phyloP scores from a whole-genome alignment of 2,888 invertebrate species.

The Pediacus dermestoides region DNA sequence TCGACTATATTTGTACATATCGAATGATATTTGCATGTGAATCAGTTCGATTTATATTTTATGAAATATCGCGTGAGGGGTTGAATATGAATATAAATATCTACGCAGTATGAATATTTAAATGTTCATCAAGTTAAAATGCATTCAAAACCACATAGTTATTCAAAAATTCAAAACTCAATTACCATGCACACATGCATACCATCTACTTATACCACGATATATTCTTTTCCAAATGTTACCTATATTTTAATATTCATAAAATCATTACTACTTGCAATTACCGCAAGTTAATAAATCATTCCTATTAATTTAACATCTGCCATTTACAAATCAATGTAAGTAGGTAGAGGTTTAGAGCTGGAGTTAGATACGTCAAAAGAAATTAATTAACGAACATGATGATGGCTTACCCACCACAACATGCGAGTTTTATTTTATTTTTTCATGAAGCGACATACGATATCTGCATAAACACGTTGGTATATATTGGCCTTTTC shows the following conservation, averaged over 20 bases:
- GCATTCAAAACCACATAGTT: slow-evolving; percentile 31
- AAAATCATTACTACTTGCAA: slow-evolving; percentile 5
- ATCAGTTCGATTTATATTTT: slow-evolving; percentile 38
- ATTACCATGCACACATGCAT: slow-evolving; percentile 33
- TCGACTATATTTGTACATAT: neutral
- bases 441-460: too few species aligned
- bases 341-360: too few species aligned
- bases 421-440: too few species aligned
- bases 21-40: slow-evolving; percentile 43
- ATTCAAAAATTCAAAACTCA: slow-evolving; percentile 42
- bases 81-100: slow-evolving; percentile 38
- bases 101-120: slow-evolving; percentile 40
- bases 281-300: slow-evolving; percentile 4
- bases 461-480: too few species aligned
- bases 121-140: slow-evolving; percentile 32
- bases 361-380: too few species aligned
- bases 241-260: slow-evolving; percentile 17
- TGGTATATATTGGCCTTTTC: too few species aligned
- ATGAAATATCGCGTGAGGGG: slow-evolving; percentile 39
- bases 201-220: slow-evolving; percentile 20
- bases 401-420: too few species aligned
- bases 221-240: slow-evolving; percentile 7
- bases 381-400: too few species aligned
- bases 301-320: too few species aligned
- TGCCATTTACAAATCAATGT: too few species aligned